Evolutionary conservation across 1,140 invertebrate species (phyloP).

Genomic region (Hyles vespertilio): DNA sequence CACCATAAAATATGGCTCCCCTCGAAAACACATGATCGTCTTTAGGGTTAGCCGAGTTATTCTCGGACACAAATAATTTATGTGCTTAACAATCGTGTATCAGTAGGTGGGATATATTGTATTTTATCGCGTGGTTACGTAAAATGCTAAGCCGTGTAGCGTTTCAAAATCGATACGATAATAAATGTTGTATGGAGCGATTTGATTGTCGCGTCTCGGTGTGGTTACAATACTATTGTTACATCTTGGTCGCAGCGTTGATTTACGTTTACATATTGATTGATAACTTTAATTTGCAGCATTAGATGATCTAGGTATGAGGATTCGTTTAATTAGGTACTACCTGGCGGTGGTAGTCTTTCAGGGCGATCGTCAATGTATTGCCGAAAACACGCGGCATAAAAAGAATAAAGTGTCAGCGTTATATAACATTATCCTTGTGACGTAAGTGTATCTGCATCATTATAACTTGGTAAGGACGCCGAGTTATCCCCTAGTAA

Average conservation of each 20-base stretch:
- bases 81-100: background rate
- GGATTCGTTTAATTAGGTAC: too few species aligned
- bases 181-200: constrained; percentile 30
- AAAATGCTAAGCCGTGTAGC: constrained; percentile 37
- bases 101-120: background rate
- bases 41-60: constrained; percentile 36
- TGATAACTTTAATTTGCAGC: background rate
- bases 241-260: background rate
- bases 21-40: constrained; percentile 57
- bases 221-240: constrained; percentile 8
- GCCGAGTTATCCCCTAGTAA: too few species aligned
- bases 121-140: constrained; percentile 40
- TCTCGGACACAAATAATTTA: constrained; percentile 21
- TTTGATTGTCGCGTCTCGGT: constrained; percentile 17
- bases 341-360: too few species aligned
- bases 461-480: too few species aligned
- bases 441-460: too few species aligned
- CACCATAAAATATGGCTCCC: constrained; percentile 51
- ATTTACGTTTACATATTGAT: constrained; percentile 2
- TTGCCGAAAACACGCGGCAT: too few species aligned
- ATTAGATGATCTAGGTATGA: too few species aligned
- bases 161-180: constrained; percentile 61
- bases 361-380: too few species aligned
- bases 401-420: too few species aligned
- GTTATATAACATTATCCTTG: too few species aligned